Base-by-base conservation (phyloP, 2,888 invertebrate species). In the Drosophila ezoana region DNA sequence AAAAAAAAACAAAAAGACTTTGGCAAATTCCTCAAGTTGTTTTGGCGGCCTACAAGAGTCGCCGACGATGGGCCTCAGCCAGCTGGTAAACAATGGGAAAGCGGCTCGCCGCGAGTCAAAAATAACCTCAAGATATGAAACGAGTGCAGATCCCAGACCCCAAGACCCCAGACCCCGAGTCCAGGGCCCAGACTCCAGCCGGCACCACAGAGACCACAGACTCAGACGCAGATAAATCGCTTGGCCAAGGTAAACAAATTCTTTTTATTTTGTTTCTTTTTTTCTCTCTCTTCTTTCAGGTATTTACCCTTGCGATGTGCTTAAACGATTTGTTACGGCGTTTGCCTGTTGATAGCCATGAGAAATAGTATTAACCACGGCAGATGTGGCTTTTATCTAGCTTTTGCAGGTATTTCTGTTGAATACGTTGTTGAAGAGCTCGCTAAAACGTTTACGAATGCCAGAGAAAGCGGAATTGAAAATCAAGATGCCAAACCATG, bases 181-280 rank as follows among this genome's bases (percentile, higher is more conserved):
- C 23, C 23, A 23, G 23, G 5, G 5, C 11, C 10, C 11, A 32
- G 38, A 18, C 43, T n/a, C 35, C 32, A 40, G 64, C 16, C 37
- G 13, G 20, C 18, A 5, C 35, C 40, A 13, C 20, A 20, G 49
- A 40, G 28, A 38, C 40, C 28, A 9, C 44, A 40, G 33, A 41
- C 40, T 14, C 59, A 63, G 75, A 58, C 79, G 47, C 62, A 48
- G 73, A 73, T 78, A 78, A 78, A 73, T 76, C 63, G 79, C 63
- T 63, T 62, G 75, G 69, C 68, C 75, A 76, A 76, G 75, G 75
- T 76, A 76, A 76, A 76, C 75, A 76, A 75, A 75, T 62, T 52
- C 38, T 33, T n/a, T 11, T 32, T 28, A n/a, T n/a, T n/a, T n/a
- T n/a, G n/a, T 35, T 60, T 13, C 9, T 4, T n/a, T 47, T 13